Conservation (phyloP, 1,140 invertebrate species). For the Thalassaphorura encarpata region DNA sequence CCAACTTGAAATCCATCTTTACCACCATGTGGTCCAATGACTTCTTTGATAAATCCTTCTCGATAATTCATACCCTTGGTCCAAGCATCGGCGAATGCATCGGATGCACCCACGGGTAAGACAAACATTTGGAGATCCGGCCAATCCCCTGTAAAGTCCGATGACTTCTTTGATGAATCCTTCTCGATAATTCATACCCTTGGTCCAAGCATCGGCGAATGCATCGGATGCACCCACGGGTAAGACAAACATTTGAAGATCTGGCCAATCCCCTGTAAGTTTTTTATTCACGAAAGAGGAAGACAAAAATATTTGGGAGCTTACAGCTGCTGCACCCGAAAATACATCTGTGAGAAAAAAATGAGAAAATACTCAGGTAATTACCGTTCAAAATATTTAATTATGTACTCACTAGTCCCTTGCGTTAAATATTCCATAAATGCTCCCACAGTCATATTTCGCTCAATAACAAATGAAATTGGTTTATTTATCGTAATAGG, state of each 20-base stretch:
- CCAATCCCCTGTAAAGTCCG: conserved; percentile 12
- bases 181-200: neutral
- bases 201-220: neutral
- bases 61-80: neutral
- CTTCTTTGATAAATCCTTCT: neutral
- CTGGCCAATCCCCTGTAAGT: neutral
- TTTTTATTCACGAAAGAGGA: neutral
- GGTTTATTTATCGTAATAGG: conserved; percentile 21
- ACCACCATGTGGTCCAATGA: neutral
- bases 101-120: conserved; percentile 2
- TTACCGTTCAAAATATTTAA: neutral
- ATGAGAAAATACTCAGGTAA: neutral
- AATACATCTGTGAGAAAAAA: neutral
- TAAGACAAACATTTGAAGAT: conserved; percentile 13
- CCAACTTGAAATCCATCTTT: conserved; percentile 8
- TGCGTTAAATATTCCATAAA: conserved; percentile 11
- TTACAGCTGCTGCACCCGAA: neutral
- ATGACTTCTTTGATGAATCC: neutral
- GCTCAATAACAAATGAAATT: neutral
- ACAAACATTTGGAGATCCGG: conserved; percentile 19
- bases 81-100: neutral
- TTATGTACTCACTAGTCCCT: conserved; percentile 15
- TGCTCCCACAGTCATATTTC: neutral
- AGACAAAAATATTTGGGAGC: conserved; percentile 6
- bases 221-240: conserved; percentile 6